Evolutionary conservation across 2,888 invertebrate genomes (phyloP), one percentile per base, ranked within the genome.

Genomic region (Polydrusus pterygomalis): DNA sequence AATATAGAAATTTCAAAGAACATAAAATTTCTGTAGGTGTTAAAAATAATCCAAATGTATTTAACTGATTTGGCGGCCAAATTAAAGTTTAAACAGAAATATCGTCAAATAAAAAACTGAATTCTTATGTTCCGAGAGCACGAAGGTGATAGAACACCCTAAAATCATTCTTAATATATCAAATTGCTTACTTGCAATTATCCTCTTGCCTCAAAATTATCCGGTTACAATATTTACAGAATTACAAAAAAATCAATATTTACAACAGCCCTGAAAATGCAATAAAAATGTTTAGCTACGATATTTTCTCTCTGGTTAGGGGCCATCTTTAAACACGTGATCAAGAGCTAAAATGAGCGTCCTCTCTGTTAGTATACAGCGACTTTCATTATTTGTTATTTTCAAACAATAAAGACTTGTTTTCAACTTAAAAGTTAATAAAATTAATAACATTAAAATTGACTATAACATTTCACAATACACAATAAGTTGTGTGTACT

Each of bases 331-430:
- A 58, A 9, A 58, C 10, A 40, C 51, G 34, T 64, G 64, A 51
- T 71, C 63, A 15, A 20, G 70, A 70, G 54, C 64, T 54, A 71
- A 70, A 56, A 38, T 45, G 62, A 63, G 71, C 64, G 56, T 45
- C 54, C 5, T 64, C 71, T 64, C 64, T 64, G 64, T 54, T 18
- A 64, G 18, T 18, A 67, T 54, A 67, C 67, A 60, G 67, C 65
- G 45, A 67, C 56, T 49, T 65, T 72, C 72, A 72, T 72, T 67
- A 60, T 60, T 67, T 47, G 40, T 58, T 71, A 40, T 8, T 45
- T 70, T 58, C 58, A 58, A 58, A 58, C 38, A 58, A 58, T 38
- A 58, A 58, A 34, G 15, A 10, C 17, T 17, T 15, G 7, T 58
- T 13, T 38, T 58, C n/a, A 58, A 9, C 20, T 51, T 20, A 58